Base-by-base conservation (phyloP, 2,797 vertebrate genomes). In the Gastrophryne carolinensis region DNA sequence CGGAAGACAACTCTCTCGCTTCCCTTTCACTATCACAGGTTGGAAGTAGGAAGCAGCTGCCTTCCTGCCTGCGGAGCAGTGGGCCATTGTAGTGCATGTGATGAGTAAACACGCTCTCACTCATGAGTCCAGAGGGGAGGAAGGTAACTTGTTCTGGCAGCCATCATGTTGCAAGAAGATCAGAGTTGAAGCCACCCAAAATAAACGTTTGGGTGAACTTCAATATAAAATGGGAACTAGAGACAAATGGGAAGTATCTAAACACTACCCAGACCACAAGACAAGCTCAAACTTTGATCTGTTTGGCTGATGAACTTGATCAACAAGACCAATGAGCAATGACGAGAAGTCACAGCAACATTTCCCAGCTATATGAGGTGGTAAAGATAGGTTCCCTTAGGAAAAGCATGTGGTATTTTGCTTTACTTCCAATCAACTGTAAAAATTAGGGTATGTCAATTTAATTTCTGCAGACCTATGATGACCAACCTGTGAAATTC, bases 41-140 rank as follows among this genome's bases (percentile, higher is more conserved):
- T 60, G 27, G 27, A 17, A 78, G 60, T 32, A 78, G 75, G 75
- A 78, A 78, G 75, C 75, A 78, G 75, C 75, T 78, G 75, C 32
- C 58, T 75, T 78, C 75, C 75, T 78, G 75, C 21, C 52, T 72
- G 58, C 66, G 21, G 57, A 72, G 54, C 57, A 34, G 39, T 32
- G 49, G 75, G 72, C 67, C 49, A 72, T 78, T 64, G 47, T 64
- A 21, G 30, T 41, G 19, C 50, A 7, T 21, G 15, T 30, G 39
- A 60, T 65, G 61, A 72, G 75, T 78, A 78, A 78, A 78, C 60
- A 77, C 57, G 63, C 66, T 77, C 60, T 54, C 65, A 78, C 67
- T 65, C 61, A 39, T 11, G 37, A 50, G 61, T 49, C 61, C 39
- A 41, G 61, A 50, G 53, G 49, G 49, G 32, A 30, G 37, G 12